These are phyloP conservation scores for Zoroaster sp. DNA, from an alignment of 53 echinoderm and acorn worm genomes.

Conservation along the genomic window DNA sequence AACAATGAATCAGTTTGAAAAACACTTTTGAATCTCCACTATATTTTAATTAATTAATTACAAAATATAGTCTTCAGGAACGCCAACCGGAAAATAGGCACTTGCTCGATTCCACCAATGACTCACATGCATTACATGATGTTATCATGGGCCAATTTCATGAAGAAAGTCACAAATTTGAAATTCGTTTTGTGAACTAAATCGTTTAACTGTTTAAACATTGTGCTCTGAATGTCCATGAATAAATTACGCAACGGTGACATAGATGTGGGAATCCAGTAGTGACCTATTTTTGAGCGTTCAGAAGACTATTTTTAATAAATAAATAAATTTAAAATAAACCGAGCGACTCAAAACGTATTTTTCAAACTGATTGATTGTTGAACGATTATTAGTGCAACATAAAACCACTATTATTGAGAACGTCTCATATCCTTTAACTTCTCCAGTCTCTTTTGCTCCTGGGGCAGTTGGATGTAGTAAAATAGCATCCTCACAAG, in stretches of 20 bases:
- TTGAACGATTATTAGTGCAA: background rate
- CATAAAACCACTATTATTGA: background rate
- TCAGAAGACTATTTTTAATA: background rate
- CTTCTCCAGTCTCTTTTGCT: too few species aligned
- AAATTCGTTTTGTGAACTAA: too few species aligned
- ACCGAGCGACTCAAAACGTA: background rate
- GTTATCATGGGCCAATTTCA: too few species aligned
- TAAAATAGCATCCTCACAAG: too few species aligned
- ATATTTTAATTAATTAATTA: background rate
- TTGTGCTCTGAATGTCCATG: background rate
- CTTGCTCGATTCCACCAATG: background rate
- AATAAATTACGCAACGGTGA: background rate
- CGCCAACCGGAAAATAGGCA: background rate
- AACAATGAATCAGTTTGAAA: background rate
- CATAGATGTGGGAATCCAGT: background rate
- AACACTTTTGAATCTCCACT: background rate
- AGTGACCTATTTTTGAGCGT: background rate
- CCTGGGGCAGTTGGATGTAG: too few species aligned
- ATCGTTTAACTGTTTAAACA: background rate
- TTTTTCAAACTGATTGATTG: background rate
- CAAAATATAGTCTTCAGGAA: background rate
- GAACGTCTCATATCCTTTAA: background rate
- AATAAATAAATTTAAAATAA: background rate
- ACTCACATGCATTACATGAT: background rate
- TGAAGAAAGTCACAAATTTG: too few species aligned